Percentiles rank a stretch among this genome's conserved stretches.
Evolutionary conservation across 2,888 invertebrate genomes (phyloP).

Genomic region (Clitarchus hookeri): DNA sequence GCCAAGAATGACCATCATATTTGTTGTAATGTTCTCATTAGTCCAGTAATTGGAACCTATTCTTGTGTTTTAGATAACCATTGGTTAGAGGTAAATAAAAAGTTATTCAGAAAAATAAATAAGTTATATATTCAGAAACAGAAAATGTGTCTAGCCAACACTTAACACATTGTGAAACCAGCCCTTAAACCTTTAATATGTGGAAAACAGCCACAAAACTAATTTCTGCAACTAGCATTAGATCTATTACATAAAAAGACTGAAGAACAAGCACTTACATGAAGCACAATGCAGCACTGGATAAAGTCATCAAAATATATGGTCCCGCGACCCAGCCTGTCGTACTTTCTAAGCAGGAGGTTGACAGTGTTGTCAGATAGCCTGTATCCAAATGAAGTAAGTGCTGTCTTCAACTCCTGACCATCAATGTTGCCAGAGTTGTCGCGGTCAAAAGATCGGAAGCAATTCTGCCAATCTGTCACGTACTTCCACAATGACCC

Average conservation of each 20-base stretch:
- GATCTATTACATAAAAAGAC: not conserved
- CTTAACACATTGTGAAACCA: too few relatives aligned
- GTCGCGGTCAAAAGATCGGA: conserved; percentile 91
- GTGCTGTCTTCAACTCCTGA: conserved; percentile 83
- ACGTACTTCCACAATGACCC: conserved; percentile 97
- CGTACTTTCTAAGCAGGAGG: conserved; percentile 88
- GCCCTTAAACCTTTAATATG: too few relatives aligned
- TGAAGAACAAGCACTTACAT: conserved; percentile 69
- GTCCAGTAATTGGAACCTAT: too few relatives aligned
- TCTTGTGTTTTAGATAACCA: too few relatives aligned
- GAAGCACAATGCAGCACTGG: conserved; percentile 90
- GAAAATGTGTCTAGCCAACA: too few relatives aligned
- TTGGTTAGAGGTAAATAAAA: too few relatives aligned
- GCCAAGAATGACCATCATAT: too few relatives aligned
- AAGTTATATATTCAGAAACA: too few relatives aligned
- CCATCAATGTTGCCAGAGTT: conserved; percentile 89
- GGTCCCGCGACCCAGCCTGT: conserved; percentile 83
- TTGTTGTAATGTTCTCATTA: too few relatives aligned
- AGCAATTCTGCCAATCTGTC: conserved; percentile 96
- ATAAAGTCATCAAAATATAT: conserved; percentile 98
- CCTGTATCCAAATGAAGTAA: conserved; percentile 87
- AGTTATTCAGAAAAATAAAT: too few relatives aligned
- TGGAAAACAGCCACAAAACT: too few relatives aligned
- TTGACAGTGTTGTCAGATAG: conserved; percentile 81
- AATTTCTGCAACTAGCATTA: too few relatives aligned